Conservation (phyloP, 2,888 invertebrate genomes). For the Antheraea assamensis region DNA sequence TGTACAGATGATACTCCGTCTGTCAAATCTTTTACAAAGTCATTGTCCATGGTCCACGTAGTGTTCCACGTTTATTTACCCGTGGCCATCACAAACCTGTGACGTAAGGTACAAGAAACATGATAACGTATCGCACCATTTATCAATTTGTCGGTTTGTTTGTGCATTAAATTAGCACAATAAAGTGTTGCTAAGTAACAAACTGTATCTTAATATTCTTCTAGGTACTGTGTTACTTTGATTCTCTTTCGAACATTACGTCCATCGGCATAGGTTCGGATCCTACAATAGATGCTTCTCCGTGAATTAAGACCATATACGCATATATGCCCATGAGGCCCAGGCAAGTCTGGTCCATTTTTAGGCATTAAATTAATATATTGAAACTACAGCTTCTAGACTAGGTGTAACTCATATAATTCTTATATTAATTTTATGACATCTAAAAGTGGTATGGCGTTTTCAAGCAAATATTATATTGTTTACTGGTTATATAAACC, state of each 20-base stretch:
- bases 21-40: no score
- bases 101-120: neutral
- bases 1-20: no score
- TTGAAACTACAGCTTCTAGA: no score
- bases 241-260: neutral
- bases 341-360: no score
- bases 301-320: no score
- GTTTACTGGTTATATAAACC: no score
- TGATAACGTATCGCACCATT: neutral
- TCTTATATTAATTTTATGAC: neutral
- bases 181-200: constrained; percentile 5
- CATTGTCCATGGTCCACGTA: neutral
- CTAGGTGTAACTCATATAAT: neutral
- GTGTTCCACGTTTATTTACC: neutral
- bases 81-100: neutral
- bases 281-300: neutral
- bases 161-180: neutral
- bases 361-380: no score
- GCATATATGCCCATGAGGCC: no score
- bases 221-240: neutral
- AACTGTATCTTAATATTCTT: neutral
- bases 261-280: neutral
- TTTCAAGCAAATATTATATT: neutral
- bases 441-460: neutral
- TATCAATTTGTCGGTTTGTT: constrained; percentile 1